phyloP scores from a whole-genome alignment of 2,113 vertebrate genomes.

The Hippocampus mohnikei region DNA sequence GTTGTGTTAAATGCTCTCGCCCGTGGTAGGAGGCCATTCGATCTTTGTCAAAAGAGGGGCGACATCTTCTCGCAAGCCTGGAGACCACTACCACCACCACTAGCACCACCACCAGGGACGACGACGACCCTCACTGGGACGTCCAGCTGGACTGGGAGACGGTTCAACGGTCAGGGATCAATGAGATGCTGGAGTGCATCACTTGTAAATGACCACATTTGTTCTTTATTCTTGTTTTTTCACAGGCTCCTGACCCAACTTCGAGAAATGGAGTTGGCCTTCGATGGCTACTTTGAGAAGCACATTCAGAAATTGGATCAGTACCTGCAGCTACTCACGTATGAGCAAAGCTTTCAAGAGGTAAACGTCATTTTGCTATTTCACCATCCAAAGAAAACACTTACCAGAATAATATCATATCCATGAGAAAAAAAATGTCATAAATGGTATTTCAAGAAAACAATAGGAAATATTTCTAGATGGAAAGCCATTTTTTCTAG shows the following conservation, averaged over 20 bases:
- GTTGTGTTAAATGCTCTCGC: background rate
- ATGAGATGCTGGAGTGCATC: background rate
- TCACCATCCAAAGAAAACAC: too few species aligned
- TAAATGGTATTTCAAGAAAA: too few species aligned
- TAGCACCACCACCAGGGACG: conserved; percentile 46
- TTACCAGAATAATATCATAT: background rate
- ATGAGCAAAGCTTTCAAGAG: conserved; percentile 91
- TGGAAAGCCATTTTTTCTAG: too few species aligned
- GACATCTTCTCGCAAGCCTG: conserved; percentile 82
- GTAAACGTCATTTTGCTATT: conserved; percentile 52
- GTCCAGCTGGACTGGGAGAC: conserved; percentile 87
- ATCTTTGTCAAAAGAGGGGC: conserved; percentile 86
- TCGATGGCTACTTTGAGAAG: conserved; percentile 98
- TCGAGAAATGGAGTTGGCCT: conserved; percentile 91
- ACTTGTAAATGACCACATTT: background rate
- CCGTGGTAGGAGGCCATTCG: conserved; percentile 82
- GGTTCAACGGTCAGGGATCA: conserved; percentile 78
- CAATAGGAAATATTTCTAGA: too few species aligned
- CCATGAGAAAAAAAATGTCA: too few species aligned
- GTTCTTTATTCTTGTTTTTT: background rate
- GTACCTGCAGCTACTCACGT: conserved; percentile 87
- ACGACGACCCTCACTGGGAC: conserved; percentile 66
- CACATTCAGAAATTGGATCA: conserved; percentile 94
- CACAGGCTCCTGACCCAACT: conserved; percentile 87
- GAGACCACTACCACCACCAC: conserved; percentile 67